Evolutionary conservation across 1,140 invertebrate genomes (phyloP), one percentile per base, ranked within the genome.

Genomic region (Aphaenogaster ashmeadi): DNA sequence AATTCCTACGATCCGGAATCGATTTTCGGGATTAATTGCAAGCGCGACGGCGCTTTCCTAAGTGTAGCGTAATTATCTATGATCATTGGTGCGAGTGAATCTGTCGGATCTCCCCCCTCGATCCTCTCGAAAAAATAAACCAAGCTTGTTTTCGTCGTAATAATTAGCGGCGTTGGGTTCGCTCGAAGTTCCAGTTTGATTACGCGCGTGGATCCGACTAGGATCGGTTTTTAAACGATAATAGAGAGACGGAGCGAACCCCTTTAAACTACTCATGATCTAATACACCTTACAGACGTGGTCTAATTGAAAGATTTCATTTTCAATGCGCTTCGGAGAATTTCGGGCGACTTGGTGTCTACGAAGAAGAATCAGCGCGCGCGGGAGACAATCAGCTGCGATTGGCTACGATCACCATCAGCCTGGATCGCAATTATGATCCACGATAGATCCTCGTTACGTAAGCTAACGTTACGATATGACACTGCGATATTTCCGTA

Each of bases 121-220:
- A 58, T 58, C 11, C 47, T 54, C n/a, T 80, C 4, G 36, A 80
- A 80, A 54, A 66, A 80, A 41, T 41, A 80, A 44, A n/a, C 27
- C 52, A 36, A n/a, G 6, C 54, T 64, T 78, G 38, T 9, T 60
- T 44, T 47, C 15, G 38, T 79, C 11, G 13, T 44, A 66, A 50
- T 62, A 41, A 60, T 62, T 9, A n/a, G 60, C 13, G 7, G 4
- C 11, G n/a, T 60, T 44, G 21, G 44, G 7, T 66, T 13, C 3
- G 44, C 44, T 60, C 11, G 11, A 52, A 64, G 7, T 80, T 80
- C 4, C 33, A 13, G 5, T 69, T 69, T 69, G n/a, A 74, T 9
- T 66, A 33, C 4, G 7, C 38, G 6, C 33, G 4, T 27, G 21
- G 7, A 38, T 74, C 47, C 72, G 54, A 58, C 3, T 75, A 58